These are phyloP conservation scores for Pangasianodon hypophthalmus DNA, from an alignment of 2,113 vertebrate species.

Conservation along the genomic window DNA sequence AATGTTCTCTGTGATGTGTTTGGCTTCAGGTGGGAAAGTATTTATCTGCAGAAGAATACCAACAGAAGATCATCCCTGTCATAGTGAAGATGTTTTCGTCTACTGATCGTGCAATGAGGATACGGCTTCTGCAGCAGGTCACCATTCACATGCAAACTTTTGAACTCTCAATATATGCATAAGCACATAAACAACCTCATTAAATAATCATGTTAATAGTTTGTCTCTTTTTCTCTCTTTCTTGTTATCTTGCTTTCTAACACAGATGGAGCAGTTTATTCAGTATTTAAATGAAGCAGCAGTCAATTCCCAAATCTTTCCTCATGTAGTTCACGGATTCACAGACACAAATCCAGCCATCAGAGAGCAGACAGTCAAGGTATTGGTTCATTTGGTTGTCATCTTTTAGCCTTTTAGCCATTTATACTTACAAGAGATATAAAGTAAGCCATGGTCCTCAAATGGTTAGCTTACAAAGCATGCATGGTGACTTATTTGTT, in stretches of 20 bases:
- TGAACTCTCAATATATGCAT: neutral
- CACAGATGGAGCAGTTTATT: constrained; percentile 92
- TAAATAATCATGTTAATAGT: neutral
- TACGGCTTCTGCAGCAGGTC: constrained; percentile 89
- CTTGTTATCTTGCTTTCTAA: neutral
- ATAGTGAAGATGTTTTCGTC: constrained; percentile 96
- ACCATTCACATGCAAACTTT: neutral
- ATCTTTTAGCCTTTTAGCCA: neutral
- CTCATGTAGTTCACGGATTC: constrained; percentile 89
- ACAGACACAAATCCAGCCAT: constrained; percentile 93
- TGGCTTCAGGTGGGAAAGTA: constrained; percentile 84
- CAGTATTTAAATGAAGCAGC: constrained; percentile 89
- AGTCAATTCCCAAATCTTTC: constrained; percentile 91
- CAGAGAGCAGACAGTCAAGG: constrained; percentile 92
- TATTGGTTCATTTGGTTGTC: constrained; percentile 50
- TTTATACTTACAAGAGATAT: neutral
- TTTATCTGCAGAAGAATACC: constrained; percentile 85
- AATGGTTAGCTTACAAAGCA: too few species aligned
- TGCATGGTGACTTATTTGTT: too few species aligned
- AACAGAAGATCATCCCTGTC: constrained; percentile 89
- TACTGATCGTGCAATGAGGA: constrained; percentile 90
- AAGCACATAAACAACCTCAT: neutral
- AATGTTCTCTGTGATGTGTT: neutral
- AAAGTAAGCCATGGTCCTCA: too few species aligned
- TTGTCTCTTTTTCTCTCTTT: neutral